Conservation (phyloP, 2,888 invertebrate species). For the Leptopilina drosophilae region DNA sequence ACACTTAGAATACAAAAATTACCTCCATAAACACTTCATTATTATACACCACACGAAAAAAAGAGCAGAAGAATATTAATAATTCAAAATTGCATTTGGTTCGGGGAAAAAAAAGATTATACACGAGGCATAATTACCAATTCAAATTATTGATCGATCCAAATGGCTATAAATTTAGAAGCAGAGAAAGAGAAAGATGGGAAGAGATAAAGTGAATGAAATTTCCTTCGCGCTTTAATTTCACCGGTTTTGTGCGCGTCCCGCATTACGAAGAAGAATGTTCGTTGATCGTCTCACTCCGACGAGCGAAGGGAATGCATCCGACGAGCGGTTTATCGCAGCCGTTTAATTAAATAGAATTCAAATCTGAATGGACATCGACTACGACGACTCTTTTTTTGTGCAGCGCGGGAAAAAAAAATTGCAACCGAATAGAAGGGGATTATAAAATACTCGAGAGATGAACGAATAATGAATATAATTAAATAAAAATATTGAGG, state of each 20-base stretch:
- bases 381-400: slow-evolving; percentile 15
- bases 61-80: not conserved
- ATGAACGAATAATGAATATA: not conserved
- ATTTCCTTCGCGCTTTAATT: slow-evolving; percentile 28
- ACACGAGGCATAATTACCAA: slow-evolving; percentile 4
- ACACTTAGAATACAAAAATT: not conserved
- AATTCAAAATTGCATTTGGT: not conserved
- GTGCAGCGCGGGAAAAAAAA: not conserved
- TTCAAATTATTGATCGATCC: slow-evolving; percentile 23
- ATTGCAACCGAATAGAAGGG: not conserved
- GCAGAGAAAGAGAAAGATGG: too few relatives aligned
- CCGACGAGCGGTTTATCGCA: slow-evolving; percentile 17
- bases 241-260: slow-evolving; percentile 3
- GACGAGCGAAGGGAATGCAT: slow-evolving; percentile 27
- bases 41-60: not conserved
- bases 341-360: slow-evolving; percentile 33
- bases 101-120: slow-evolving; percentile 4
- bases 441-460: slow-evolving; percentile 14
- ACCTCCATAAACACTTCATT: not conserved
- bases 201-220: slow-evolving; percentile 1
- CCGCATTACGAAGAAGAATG: slow-evolving; percentile 24
- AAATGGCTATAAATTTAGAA: slow-evolving; percentile 1
- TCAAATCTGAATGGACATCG: slow-evolving; percentile 12
- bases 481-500: too few relatives aligned
- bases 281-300: slow-evolving; percentile 11